These are phyloP conservation scores for Terebella lapidaria DNA, from an alignment of 2,888 invertebrate species.

Conservation along the genomic window DNA sequence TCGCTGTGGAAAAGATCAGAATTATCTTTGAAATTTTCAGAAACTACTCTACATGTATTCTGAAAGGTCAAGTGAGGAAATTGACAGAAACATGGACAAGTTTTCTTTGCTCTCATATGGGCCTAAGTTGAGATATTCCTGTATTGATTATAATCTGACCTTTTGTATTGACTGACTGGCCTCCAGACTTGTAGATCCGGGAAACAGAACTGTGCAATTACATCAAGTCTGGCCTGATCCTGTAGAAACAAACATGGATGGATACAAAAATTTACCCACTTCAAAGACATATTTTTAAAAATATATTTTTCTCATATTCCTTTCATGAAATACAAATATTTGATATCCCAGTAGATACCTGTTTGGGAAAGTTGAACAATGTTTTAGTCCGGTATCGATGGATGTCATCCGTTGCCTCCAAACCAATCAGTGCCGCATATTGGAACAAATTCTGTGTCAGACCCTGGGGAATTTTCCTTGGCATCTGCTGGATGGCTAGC, in stretches of 20 bases:
- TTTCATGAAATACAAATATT: background rate
- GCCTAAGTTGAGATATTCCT: too few relatives aligned
- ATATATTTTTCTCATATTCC: background rate
- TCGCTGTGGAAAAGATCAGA: conserved; percentile 38
- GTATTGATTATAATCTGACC: too few relatives aligned
- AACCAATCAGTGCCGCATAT: background rate
- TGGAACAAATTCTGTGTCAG: background rate
- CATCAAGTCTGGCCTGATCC: background rate
- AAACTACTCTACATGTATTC: too few relatives aligned
- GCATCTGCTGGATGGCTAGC: background rate
- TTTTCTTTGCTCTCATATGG: too few relatives aligned
- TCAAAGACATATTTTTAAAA: background rate
- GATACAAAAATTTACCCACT: background rate
- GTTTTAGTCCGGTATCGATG: background rate
- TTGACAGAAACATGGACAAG: too few relatives aligned
- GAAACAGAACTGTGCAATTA: conserved; percentile 60
- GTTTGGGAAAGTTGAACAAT: background rate
- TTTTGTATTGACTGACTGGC: conserved; percentile 15
- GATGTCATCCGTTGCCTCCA: background rate
- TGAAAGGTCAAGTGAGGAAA: too few relatives aligned
- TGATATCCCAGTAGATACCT: background rate
- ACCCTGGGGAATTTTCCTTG: background rate
- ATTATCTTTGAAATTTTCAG: too few relatives aligned
- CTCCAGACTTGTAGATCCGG: conserved; percentile 67
- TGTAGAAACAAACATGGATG: background rate